Base-by-base conservation (phyloP, 2,888 invertebrate species). In the Drosophila leonis region DNA sequence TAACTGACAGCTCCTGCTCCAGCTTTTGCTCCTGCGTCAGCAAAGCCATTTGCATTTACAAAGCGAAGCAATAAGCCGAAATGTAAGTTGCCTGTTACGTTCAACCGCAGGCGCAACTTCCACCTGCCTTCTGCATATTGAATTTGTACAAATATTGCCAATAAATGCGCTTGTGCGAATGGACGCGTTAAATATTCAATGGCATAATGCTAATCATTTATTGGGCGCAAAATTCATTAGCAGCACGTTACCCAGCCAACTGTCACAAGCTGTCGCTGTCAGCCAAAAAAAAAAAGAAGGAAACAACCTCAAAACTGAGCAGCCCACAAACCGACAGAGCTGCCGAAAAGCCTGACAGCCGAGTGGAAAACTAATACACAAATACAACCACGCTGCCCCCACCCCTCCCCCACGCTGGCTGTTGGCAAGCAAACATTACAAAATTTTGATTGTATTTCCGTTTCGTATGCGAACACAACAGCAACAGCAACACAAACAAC, bases 381-480 rank as follows among this genome's bases (percentile, higher is more conserved):
- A 39, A n/a, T n/a, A 55, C 48, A 13, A 5, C 13, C 42, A 27
- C 7, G 27, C 13, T 29, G 76, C 52, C 63, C 10, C 48, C 29
- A 48, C 27, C 24, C 3, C 13, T 10, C 46, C 64, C 7, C 44
- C 42, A 48, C 24, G 29, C 20, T 42, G 18, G n/a, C 64, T 44
- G 44, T 35, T 72, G 86, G 72, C 75, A 84, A 68, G 74, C 86
- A 86, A 86, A 86, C 86, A 90, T 86, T 88, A 86, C 79, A 85
- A 81, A 90, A 90, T 90, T 86, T 86, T 86, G 88, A 86, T 86
- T 86, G 86, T 86, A 90, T 86, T 86, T 86, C 86, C 86, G 90
- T 90, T 82, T 76, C 72, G 80, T 87, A 87, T 83, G 82, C 85
- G 88, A 72, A 62, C 64, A 63, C 66, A 79, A 61, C 77, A 73